These are phyloP conservation scores for Circaetus gallicus DNA, from an alignment of 2,113 vertebrate genomes.

Conservation along the genomic window DNA sequence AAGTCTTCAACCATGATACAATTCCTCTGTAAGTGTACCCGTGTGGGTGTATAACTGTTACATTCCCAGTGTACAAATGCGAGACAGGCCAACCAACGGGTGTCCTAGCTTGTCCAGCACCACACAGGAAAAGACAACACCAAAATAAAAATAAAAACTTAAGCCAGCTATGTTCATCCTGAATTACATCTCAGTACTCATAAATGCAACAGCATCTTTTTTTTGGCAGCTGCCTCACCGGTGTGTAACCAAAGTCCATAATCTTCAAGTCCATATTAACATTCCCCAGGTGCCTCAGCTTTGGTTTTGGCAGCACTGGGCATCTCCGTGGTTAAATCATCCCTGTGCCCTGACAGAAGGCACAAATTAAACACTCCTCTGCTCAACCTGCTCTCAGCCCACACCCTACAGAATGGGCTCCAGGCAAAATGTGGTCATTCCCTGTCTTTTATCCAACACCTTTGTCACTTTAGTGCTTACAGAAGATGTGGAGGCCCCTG, in stretches of 20 bases:
- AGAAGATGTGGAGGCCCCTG: neutral
- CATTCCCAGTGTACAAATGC: neutral
- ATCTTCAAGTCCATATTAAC: neutral
- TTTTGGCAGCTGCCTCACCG: neutral
- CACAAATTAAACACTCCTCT: neutral
- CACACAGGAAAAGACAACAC: neutral
- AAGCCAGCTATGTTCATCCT: neutral
- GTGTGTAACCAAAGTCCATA: neutral
- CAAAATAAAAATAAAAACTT: neutral
- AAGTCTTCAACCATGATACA: neutral
- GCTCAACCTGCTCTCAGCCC: neutral
- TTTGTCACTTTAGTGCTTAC: neutral
- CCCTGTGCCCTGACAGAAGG: neutral
- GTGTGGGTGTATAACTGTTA: neutral
- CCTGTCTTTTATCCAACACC: neutral
- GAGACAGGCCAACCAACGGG: neutral
- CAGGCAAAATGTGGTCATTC: neutral
- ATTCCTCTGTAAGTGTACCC: neutral
- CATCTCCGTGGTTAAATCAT: neutral
- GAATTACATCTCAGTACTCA: neutral
- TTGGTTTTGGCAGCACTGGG: neutral
- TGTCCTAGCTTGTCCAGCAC: neutral
- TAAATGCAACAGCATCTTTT: neutral
- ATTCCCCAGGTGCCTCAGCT: neutral
- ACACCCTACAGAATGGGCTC: neutral